phyloP scores from a whole-genome alignment of 2,888 invertebrate genomes.

The Zele albiditarsus region DNA sequence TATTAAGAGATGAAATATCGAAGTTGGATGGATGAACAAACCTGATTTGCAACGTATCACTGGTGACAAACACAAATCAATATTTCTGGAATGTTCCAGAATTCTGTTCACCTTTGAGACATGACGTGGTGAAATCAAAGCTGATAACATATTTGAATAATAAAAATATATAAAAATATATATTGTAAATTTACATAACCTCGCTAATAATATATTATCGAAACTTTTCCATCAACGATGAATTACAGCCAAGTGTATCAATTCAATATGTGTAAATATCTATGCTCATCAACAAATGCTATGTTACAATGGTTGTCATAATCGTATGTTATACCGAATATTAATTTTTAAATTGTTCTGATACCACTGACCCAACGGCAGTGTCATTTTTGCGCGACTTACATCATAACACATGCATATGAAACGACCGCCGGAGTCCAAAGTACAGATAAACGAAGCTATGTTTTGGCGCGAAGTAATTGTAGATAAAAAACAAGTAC shows the following conservation, averaged over 20 bases:
- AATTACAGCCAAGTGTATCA: neutral
- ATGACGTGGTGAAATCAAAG: conserved; percentile 45
- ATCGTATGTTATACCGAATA: too few species aligned
- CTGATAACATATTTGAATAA: conserved; percentile 49
- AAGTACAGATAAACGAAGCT: neutral
- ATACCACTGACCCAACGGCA: neutral
- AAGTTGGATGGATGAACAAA: conserved; percentile 36
- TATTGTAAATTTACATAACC: neutral
- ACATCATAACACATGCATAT: neutral
- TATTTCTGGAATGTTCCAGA: conserved; percentile 50
- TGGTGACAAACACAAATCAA: conserved; percentile 50
- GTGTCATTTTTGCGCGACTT: conserved; percentile 8
- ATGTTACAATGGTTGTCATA: conserved; percentile 27
- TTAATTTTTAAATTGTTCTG: neutral
- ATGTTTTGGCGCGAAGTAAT: neutral
- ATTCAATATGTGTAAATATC: neutral
- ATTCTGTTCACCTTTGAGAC: conserved; percentile 50
- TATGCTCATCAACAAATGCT: conserved; percentile 36
- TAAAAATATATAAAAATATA: conserved; percentile 3
- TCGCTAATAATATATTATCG: neutral
- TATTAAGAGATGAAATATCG: conserved; percentile 12
- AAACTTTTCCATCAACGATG: neutral
- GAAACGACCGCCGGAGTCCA: neutral
- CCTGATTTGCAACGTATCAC: conserved; percentile 60
- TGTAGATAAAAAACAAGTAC: neutral